These are phyloP conservation scores for Blennius ocellaris DNA, from an alignment of 2,113 vertebrate species.

Conservation along the genomic window DNA sequence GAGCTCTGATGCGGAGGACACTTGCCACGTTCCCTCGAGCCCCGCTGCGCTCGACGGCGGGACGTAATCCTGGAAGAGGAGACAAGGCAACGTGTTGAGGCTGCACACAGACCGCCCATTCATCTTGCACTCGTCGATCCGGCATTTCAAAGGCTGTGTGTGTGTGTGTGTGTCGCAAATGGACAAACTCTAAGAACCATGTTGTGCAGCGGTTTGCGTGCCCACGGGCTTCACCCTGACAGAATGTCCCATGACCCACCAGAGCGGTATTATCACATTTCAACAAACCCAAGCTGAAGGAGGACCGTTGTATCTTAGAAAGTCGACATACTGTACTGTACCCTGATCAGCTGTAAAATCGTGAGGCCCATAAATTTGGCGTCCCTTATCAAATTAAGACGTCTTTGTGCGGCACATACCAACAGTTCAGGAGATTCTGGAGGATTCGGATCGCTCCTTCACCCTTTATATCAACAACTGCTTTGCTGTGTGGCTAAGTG, in stretches of 20 bases:
- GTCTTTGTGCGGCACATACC: too few relatives aligned
- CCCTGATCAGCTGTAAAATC: too few relatives aligned
- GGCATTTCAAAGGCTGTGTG: slow-evolving; percentile 29
- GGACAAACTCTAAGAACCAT: not conserved
- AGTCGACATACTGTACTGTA: not conserved
- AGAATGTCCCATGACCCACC: slow-evolving; percentile 33
- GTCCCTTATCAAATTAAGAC: too few relatives aligned
- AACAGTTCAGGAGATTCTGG: too few relatives aligned
- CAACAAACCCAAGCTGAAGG: not conserved
- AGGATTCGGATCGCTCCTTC: too few relatives aligned
- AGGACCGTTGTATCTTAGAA: not conserved
- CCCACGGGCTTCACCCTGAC: not conserved
- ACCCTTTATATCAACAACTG: too few relatives aligned
- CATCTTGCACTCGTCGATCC: slow-evolving; percentile 1
- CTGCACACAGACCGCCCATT: slow-evolving; percentile 15
- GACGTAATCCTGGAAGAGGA: slow-evolving; percentile 74
- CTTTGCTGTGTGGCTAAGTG: too few relatives aligned
- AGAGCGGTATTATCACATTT: slow-evolving; percentile 6
- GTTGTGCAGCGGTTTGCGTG: not conserved
- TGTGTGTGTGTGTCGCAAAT: not conserved
- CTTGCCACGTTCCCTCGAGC: slow-evolving; percentile 73
- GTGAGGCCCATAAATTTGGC: too few relatives aligned
- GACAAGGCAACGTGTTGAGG: not conserved
- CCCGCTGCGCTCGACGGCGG: slow-evolving; percentile 52
- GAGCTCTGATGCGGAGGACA: slow-evolving; percentile 75